Base-by-base conservation (phyloP, 2,888 invertebrate genomes). In the Dorcus parallelipipedus region DNA sequence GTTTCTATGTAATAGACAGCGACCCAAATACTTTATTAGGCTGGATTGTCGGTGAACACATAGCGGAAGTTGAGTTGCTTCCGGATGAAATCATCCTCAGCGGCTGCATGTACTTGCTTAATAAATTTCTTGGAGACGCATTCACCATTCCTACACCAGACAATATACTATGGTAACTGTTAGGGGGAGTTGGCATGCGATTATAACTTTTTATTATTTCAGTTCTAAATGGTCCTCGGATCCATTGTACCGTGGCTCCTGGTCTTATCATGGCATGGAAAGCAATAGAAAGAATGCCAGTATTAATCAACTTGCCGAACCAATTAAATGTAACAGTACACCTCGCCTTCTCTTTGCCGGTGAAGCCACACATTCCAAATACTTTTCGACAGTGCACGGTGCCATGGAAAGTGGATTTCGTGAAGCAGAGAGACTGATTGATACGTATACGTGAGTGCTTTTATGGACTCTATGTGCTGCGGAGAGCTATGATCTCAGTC, bases 211-310 rank as follows among this genome's bases (percentile, higher is more conserved):
- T 14, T 4, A 1, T 38, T 9, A 20, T 71, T 74, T 56, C 73
- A 90, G 90, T 66, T 87, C 92, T 0, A 80, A 78, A 2, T 93
- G 93, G 93, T 81, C 81, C 61, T 81, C 81, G 1, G 86, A 91
- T 76, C 83, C 84, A 1, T 84, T 82, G 75, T 86, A 88, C 4
- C 81, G 84, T 48, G 93, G 93, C 2, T 86, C 88, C 0, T 93
- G 93, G 73, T 82, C 84, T 2, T 88, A 80, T 72, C 81, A 83
- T 66, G 84, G 83, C 62, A 66, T 84, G 43, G 70, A 78, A 5
- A 76, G 82, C 0, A 84, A 86, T 26, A 70, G 75, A 43, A 69
- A 79, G 57, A 81, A 83, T 2, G 77, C 80, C n/a, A 78, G 79
- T 17, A 78, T 84, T 3, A 72, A 73, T 3, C 81, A 83, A 66